Evolutionary conservation across 2,888 invertebrate species (phyloP), one percentile per base, ranked within the genome.

Genomic region (Cephus pulcher): DNA sequence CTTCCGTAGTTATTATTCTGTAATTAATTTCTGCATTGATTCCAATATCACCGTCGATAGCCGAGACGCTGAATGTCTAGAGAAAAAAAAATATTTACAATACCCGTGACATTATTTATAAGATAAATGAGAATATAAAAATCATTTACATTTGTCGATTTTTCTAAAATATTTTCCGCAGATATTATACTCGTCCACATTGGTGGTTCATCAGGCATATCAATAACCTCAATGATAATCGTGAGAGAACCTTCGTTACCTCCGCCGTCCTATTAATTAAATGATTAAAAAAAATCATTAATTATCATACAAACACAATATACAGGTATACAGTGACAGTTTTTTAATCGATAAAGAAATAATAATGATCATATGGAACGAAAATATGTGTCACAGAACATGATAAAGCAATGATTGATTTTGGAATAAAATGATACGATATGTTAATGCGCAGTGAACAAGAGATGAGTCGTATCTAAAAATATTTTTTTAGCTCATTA

Each of bases 21-120:
- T 95, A 95, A 81, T 92, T 88, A 74, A 95, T 94, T 4, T 90
- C 87, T 79, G 92, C 92, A 84, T 94, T 91, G 76, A 95, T 93
- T 35, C 93, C 93, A 1, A 93, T 93, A 88, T 95, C 95, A 1
- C 95, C 95, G 85, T 95, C 95, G 33, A 93, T 93, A 9, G 95
- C 95, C 34, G 89, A 86, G 1, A 95, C 92, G 3, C 84, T 84
- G 86, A 94, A 94, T 69, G 69, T 77, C 90, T 90, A 69, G 11
- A 69, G 11, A 79, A 79, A 33, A 33, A 12, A 33, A 34, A 71
- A 73, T 40, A 34, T n/a, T 32, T 12, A 11, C 23, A 34, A 34
- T 34, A n/a, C 3, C 23, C 23, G 34, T 68, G 4, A 11, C 12
- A 37, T 34, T 79, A 37, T 15, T 34, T 74, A 34, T 40, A 23